phyloP scores from a whole-genome alignment of 2,888 invertebrate species.

The Nasonovia ribisnigri region DNA sequence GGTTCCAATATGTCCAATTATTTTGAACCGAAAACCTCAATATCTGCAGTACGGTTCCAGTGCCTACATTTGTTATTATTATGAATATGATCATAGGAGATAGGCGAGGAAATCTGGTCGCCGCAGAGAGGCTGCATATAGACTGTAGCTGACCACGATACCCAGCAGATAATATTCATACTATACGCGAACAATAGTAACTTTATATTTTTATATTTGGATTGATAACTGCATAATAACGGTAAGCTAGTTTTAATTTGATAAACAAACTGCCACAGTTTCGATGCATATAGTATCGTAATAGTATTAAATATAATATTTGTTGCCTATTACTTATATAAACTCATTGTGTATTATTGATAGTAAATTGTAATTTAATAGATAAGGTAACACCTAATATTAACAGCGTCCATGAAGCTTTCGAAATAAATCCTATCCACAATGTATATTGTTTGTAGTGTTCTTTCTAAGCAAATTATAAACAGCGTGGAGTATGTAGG shows the following conservation, averaged over 20 bases:
- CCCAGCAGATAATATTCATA: background rate
- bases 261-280: too few species aligned
- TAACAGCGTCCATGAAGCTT: too few species aligned
- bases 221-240: background rate
- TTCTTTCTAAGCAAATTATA: too few species aligned
- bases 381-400: too few species aligned
- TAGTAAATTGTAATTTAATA: too few species aligned
- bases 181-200: background rate
- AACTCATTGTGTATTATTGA: too few species aligned
- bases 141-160: background rate
- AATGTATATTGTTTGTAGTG: too few species aligned
- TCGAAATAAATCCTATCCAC: too few species aligned
- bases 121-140: background rate
- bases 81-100: background rate
- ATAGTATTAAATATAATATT: too few species aligned
- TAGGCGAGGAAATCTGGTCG: background rate
- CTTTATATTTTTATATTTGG: background rate
- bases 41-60: background rate
- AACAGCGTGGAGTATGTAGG: too few species aligned
- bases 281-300: too few species aligned
- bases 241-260: background rate
- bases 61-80: background rate
- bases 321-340: too few species aligned
- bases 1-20: background rate
- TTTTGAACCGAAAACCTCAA: background rate